Percentiles rank a stretch among this genome's conserved stretches.
Evolutionary conservation across 1,140 invertebrate species (phyloP).

Genomic region (Danaus melanippus): DNA sequence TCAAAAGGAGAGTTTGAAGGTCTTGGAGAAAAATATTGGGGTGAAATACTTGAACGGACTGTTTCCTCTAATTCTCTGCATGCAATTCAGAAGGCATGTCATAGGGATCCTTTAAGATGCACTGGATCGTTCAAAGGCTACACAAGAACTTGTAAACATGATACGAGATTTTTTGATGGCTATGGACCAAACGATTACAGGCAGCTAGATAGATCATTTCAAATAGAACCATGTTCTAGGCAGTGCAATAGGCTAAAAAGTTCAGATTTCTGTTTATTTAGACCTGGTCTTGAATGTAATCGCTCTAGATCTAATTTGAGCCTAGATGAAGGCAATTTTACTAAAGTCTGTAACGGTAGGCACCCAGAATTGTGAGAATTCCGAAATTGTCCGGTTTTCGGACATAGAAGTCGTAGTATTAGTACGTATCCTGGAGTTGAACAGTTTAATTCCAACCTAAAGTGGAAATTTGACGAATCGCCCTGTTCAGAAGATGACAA

Average conservation of each 20-base stretch:
- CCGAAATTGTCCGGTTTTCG: slow-evolving; percentile 65
- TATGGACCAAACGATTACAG: slow-evolving; percentile 60
- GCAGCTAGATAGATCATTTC: slow-evolving; percentile 64
- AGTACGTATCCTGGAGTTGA: slow-evolving; percentile 60
- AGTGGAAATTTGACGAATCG: slow-evolving; percentile 66
- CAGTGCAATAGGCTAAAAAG: slow-evolving; percentile 58
- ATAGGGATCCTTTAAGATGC: slow-evolving; percentile 57
- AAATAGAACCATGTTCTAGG: slow-evolving; percentile 65
- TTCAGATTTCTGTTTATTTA: slow-evolving; percentile 65
- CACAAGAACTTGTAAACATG: slow-evolving; percentile 50
- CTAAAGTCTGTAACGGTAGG: slow-evolving; percentile 63
- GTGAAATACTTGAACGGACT: slow-evolving; percentile 81
- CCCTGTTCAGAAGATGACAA: slow-evolving; percentile 52
- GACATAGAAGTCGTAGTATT: slow-evolving; percentile 69
- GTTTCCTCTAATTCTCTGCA: slow-evolving; percentile 79
- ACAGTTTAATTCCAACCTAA: slow-evolving; percentile 66
- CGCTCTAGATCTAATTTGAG: slow-evolving; percentile 67
- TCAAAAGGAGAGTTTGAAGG: slow-evolving; percentile 77
- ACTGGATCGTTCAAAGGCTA: slow-evolving; percentile 68
- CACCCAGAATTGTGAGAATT: slow-evolving; percentile 72
- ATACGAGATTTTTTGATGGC: slow-evolving; percentile 61
- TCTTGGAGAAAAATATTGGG: slow-evolving; percentile 83
- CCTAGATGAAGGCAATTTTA: slow-evolving; percentile 67
- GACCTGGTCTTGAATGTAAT: slow-evolving; percentile 56
- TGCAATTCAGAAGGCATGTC: slow-evolving; percentile 75